Evolutionary conservation across 2,888 invertebrate genomes (phyloP).

Genomic region (Drosophila infuscata): DNA sequence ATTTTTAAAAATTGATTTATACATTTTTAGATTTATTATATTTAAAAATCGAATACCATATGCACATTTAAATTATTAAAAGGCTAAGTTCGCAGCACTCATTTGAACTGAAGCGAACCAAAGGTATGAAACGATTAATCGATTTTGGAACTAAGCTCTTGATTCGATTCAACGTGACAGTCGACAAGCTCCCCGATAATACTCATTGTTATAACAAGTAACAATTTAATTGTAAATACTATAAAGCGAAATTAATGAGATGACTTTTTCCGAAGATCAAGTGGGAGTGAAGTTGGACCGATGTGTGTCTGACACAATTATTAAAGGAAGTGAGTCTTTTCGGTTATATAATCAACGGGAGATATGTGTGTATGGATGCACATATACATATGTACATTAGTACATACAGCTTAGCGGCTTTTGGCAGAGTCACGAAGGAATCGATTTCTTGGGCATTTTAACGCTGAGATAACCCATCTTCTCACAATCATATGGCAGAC

Average conservation of each 20-base stretch:
- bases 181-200: background rate
- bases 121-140: background rate
- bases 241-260: slow-evolving; percentile 24
- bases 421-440: background rate
- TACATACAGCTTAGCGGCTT: background rate
- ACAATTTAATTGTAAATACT: slow-evolving; percentile 5
- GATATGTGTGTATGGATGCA: background rate
- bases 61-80: background rate
- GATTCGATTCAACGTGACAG: background rate
- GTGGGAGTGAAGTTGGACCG: slow-evolving; percentile 92
- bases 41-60: background rate
- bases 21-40: too few species aligned
- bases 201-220: background rate
- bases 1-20: too few species aligned
- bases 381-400: background rate
- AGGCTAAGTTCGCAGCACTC: slow-evolving; percentile 1
- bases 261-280: slow-evolving; percentile 82
- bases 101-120: background rate
- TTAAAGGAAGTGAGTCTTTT: slow-evolving; percentile 90
- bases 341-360: slow-evolving; percentile 40
- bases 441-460: background rate
- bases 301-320: slow-evolving; percentile 92
- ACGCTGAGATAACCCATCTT: background rate
- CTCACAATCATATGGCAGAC: background rate
- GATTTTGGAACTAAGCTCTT: background rate